A percentile compares a stretch with the other conserved stretches of the same genome.
These are phyloP conservation scores for Biston betularia DNA, from an alignment of 2,888 invertebrate genomes.

Conservation along the genomic window DNA sequence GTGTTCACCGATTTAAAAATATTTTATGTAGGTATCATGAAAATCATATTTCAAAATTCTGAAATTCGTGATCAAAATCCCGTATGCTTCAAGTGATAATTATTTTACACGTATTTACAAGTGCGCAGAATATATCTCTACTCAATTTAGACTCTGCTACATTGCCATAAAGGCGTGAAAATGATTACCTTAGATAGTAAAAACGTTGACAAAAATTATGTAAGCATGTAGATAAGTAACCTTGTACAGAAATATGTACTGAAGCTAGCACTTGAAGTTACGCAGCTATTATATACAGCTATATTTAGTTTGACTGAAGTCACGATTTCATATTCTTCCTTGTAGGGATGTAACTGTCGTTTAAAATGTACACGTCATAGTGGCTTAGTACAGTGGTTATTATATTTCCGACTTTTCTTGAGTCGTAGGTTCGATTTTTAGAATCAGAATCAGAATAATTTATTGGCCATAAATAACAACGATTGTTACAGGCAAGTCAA, in stretches of 20 bases:
- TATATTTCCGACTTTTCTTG: neutral
- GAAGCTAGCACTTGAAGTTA: conserved; percentile 21
- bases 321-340: conserved; percentile 29
- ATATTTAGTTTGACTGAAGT: conserved; percentile 29
- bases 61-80: conserved; percentile 25
- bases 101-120: conserved; percentile 13
- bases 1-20: neutral
- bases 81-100: conserved; percentile 28
- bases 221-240: conserved; percentile 38
- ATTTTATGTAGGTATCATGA: conserved; percentile 1
- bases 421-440: too few species aligned
- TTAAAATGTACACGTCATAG: neutral
- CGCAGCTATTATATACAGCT: conserved; percentile 14
- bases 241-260: conserved; percentile 41
- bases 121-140: conserved; percentile 19
- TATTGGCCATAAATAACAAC: too few species aligned
- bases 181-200: conserved; percentile 16
- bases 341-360: conserved; percentile 11
- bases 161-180: conserved; percentile 23
- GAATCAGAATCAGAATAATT: too few species aligned
- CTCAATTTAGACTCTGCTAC: conserved; percentile 19
- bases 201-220: conserved; percentile 28
- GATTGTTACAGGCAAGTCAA: too few species aligned
- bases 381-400: neutral
- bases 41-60: conserved; percentile 9